A percentile compares a stretch with the other conserved stretches of the same genome.
phyloP scores from a whole-genome alignment of 2,113 vertebrate genomes.

The Microcebus ravelobensis region DNA sequence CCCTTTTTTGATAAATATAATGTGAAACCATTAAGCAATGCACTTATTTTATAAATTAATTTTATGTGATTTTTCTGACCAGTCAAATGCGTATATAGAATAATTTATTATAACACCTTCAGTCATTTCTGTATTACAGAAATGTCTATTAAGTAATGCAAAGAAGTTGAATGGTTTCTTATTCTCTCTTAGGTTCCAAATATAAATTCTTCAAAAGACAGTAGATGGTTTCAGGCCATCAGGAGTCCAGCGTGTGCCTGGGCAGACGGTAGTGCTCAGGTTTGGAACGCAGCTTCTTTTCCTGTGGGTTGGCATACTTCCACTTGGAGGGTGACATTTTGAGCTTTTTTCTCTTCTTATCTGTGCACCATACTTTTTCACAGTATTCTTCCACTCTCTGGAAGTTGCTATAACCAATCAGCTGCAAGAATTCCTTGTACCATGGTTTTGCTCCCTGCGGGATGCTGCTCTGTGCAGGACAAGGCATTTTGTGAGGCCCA shows the following conservation, averaged over 20 bases:
- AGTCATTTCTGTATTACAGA: conserved; percentile 81
- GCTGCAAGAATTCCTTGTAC: conserved; percentile 98
- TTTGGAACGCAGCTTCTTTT: conserved; percentile 86
- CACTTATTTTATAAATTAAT: conserved; percentile 58
- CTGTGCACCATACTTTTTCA: conserved; percentile 97
- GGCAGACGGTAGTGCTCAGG: conserved; percentile 91
- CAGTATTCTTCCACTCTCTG: conserved; percentile 97
- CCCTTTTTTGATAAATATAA: conserved; percentile 53
- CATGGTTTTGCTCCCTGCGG: conserved; percentile 88
- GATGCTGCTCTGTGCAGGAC: conserved; percentile 82
- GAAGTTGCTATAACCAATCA: conserved; percentile 96
- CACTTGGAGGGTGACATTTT: conserved; percentile 90
- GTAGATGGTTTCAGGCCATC: conserved; percentile 65
- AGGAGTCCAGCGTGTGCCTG: conserved; percentile 89
- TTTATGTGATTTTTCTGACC: conserved; percentile 60
- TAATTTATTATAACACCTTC: conserved; percentile 80
- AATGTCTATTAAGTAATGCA: conserved; percentile 67
- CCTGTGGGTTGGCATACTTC: conserved; percentile 88
- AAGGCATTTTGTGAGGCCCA: conserved; percentile 84
- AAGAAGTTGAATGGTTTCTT: conserved; percentile 49
- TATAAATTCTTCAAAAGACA: conserved; percentile 55
- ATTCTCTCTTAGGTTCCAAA: conserved; percentile 34
- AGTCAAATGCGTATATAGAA: conserved; percentile 72
- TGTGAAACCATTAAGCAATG: conserved; percentile 58
- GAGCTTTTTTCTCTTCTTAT: conserved; percentile 93